Conservation (phyloP, 2,113 vertebrate species). For the Sitta europaea region DNA sequence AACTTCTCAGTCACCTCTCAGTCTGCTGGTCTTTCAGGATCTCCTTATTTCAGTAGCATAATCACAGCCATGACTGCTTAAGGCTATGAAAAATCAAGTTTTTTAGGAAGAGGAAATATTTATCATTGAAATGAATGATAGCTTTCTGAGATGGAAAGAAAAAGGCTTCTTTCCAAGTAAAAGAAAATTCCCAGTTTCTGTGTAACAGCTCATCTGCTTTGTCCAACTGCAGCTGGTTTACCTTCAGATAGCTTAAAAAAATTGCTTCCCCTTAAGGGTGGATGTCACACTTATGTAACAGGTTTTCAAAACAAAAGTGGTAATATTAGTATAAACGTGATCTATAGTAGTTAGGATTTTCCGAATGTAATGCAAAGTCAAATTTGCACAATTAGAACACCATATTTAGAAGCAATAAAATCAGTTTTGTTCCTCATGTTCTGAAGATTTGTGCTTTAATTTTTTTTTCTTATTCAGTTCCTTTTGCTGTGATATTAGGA, state of each 20-base stretch:
- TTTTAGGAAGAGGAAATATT: neutral
- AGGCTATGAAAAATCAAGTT: neutral
- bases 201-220: neutral
- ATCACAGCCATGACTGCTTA: neutral
- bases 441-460: neutral
- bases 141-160: neutral
- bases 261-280: neutral
- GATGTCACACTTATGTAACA: neutral
- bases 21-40: constrained; percentile 32
- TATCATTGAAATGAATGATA: neutral
- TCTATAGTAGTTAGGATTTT: neutral
- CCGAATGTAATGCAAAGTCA: neutral
- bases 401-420: neutral
- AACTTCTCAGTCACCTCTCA: constrained; percentile 39
- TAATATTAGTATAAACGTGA: constrained; percentile 11
- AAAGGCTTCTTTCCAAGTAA: neutral
- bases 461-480: neutral
- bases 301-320: constrained; percentile 27
- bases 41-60: neutral
- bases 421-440: neutral
- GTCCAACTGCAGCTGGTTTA: constrained; percentile 20
- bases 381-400: neutral
- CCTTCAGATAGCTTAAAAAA: neutral
- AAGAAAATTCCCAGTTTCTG: neutral
- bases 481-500: neutral